phyloP scores from a whole-genome alignment of 2,888 invertebrate species.

The Mermis nigrescens region DNA sequence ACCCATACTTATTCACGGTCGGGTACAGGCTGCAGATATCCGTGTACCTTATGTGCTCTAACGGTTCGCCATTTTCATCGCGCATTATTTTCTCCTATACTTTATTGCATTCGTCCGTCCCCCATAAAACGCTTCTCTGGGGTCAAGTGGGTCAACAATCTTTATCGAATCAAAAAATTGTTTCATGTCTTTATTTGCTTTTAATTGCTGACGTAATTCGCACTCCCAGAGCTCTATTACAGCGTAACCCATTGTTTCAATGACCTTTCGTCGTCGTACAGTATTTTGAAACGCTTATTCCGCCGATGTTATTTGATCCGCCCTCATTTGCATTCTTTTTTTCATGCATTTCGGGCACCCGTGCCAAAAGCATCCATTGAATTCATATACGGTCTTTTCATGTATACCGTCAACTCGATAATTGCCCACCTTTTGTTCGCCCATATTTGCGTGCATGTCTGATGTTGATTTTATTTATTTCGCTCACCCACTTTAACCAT shows the following conservation, averaged over 20 bases:
- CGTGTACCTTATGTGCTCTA: no score
- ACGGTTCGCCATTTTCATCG: no score
- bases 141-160: background rate
- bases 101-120: background rate
- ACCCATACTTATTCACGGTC: no score
- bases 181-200: background rate
- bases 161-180: background rate
- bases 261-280: no score
- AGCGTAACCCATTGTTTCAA: no score
- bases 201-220: no score
- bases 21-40: no score
- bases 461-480: constrained; percentile 9
- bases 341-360: constrained; percentile 3
- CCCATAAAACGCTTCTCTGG: constrained; percentile 3
- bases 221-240: background rate
- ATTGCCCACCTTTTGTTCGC: constrained; percentile 14
- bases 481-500: constrained; percentile 15
- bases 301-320: no score
- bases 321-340: no score
- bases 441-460: background rate
- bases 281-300: no score
- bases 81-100: no score
- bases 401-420: constrained; percentile 15
- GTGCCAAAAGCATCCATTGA: constrained; percentile 5
- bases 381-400: constrained; percentile 1